A percentile compares a stretch with the other conserved stretches of the same genome.
phyloP scores from a whole-genome alignment of 2,888 invertebrate genomes.

The Nephrotoma flavescens region DNA sequence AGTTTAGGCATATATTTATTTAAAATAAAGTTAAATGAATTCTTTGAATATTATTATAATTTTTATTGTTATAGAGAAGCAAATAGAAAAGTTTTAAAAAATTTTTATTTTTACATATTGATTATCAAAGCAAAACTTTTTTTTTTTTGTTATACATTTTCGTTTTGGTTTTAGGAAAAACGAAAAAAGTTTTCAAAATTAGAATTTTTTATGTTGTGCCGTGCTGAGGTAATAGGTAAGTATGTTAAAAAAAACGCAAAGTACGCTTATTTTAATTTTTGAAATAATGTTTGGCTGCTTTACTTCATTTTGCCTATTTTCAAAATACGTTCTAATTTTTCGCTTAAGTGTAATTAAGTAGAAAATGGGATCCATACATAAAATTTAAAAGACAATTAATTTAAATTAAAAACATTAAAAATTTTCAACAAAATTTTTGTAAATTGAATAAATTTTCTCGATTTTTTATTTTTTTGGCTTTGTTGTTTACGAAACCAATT shows the following conservation, averaged over 20 bases:
- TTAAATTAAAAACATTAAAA: not conserved
- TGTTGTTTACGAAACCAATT: not conserved
- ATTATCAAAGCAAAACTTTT: not conserved
- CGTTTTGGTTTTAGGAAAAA: not conserved
- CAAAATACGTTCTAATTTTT: not conserved
- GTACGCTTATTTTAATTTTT: not conserved
- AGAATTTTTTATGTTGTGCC: not conserved
- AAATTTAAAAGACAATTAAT: not conserved
- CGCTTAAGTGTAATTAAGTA: not conserved
- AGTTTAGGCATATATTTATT: not conserved
- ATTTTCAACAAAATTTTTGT: not conserved
- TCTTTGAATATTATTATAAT: not conserved
- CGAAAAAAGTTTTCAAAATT: not conserved
- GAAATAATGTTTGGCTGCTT: not conserved
- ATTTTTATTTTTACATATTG: not conserved
- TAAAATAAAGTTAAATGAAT: not conserved
- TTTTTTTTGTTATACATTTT: not conserved
- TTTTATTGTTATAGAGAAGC: not conserved
- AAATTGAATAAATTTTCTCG: not conserved
- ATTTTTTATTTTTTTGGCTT: not conserved
- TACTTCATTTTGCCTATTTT: not conserved
- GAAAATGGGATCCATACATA: not conserved
- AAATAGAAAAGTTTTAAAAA: not conserved
- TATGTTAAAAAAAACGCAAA: not conserved
- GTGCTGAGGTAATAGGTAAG: not conserved